A percentile compares a stretch with the other conserved stretches of the same genome.
Conservation (phyloP, 2,797 vertebrate species). For the Coilia nasus region DNA sequence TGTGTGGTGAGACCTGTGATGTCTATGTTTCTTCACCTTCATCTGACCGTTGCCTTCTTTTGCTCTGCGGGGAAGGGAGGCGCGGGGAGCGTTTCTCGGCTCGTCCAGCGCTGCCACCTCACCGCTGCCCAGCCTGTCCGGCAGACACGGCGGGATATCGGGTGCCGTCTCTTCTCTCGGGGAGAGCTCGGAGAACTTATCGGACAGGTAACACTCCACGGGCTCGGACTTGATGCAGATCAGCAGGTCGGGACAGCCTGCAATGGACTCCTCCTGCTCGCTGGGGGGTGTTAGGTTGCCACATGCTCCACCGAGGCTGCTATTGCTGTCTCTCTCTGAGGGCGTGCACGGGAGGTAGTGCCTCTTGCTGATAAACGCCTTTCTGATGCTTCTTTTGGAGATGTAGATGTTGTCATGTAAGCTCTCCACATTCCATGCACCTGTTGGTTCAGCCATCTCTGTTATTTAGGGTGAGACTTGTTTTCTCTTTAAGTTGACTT, state of each 20-base stretch:
- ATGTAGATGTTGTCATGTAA: constrained; percentile 54
- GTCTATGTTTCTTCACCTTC: not conserved
- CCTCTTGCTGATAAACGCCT: constrained; percentile 48
- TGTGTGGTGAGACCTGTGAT: not conserved
- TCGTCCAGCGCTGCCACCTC: not conserved
- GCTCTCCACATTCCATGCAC: constrained; percentile 41
- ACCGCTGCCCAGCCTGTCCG: not conserved
- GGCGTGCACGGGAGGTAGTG: constrained; percentile 31
- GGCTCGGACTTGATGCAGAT: constrained; percentile 67
- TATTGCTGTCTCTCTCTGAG: constrained; percentile 40
- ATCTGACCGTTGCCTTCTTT: not conserved
- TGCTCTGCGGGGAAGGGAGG: not conserved
- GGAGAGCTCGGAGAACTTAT: constrained; percentile 60
- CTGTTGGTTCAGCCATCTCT: constrained; percentile 57
- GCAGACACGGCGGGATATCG: not conserved
- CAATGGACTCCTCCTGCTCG: not conserved
- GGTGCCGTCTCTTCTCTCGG: constrained; percentile 32
- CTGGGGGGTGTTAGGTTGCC: constrained; percentile 27
- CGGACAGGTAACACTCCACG: constrained; percentile 56
- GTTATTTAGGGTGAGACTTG: not conserved
- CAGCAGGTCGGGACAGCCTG: constrained; percentile 52
- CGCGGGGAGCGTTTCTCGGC: not conserved
- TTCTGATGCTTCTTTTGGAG: constrained; percentile 60
- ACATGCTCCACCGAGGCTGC: constrained; percentile 23
- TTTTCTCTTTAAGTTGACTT: not conserved